Evolutionary conservation across 64 coral and sea anemone genomes (phyloP).

Genomic region (Hydrozoanthus tunicans): DNA sequence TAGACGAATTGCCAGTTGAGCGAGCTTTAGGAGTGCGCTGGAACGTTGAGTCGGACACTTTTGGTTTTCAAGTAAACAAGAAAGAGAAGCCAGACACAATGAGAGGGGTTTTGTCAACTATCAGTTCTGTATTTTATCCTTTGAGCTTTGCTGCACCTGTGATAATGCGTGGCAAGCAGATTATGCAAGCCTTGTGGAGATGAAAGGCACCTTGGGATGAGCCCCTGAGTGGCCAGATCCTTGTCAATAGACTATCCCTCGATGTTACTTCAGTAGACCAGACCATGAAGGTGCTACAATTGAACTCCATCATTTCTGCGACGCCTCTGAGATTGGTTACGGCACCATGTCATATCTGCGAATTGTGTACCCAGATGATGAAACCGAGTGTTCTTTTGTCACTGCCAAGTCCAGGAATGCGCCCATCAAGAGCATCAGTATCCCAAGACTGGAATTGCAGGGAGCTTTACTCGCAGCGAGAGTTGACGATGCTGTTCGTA

Average conservation of each 20-base stretch:
- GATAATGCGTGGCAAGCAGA: slow-evolving; percentile 1
- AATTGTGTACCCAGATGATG: background rate
- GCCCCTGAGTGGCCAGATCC: slow-evolving; percentile 1
- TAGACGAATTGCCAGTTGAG: slow-evolving; percentile 3
- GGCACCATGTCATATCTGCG: background rate
- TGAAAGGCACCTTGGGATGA: background rate
- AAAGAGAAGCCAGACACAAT: background rate
- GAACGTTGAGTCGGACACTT: background rate
- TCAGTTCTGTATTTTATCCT: background rate
- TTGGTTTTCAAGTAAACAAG: slow-evolving; percentile 2
- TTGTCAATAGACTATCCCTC: background rate
- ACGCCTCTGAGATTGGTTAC: slow-evolving; percentile 3
- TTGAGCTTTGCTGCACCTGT: slow-evolving; percentile 18
- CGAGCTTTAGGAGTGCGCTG: background rate
- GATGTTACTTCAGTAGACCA: slow-evolving; percentile 19
- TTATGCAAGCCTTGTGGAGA: slow-evolving; percentile 15
- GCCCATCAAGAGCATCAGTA: background rate
- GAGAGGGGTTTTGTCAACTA: background rate
- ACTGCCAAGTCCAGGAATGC: background rate
- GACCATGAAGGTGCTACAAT: background rate
- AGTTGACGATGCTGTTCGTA: background rate
- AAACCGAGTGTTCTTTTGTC: background rate
- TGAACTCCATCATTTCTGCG: slow-evolving; percentile 22
- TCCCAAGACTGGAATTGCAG: background rate
- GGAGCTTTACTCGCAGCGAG: background rate